Conservation (phyloP, 2,888 invertebrate genomes). For the Tipula lateralis region DNA sequence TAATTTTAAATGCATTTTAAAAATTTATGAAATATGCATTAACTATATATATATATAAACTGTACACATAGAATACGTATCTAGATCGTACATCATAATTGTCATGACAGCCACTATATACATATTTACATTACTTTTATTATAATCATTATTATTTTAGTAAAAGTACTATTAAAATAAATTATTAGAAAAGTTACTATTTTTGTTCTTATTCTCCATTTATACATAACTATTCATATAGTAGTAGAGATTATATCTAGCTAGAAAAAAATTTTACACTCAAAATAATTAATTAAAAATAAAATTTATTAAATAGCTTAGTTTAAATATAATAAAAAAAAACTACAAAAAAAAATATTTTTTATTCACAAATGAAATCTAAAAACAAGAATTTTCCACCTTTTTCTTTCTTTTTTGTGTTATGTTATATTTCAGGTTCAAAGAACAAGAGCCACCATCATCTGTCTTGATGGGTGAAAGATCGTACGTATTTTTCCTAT, state of each 20-base stretch:
- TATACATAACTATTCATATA: neutral
- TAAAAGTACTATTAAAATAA: neutral
- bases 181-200: neutral
- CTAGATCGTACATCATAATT: neutral
- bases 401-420: constrained; percentile 6
- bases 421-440: constrained; percentile 46
- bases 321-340: constrained; percentile 16
- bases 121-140: neutral
- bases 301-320: neutral
- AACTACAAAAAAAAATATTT: neutral
- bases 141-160: neutral
- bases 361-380: constrained; percentile 20
- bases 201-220: neutral
- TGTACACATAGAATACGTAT: neutral
- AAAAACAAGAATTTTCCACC: neutral
- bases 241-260: neutral
- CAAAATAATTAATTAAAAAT: neutral
- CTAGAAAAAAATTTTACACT: neutral
- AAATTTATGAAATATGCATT: neutral
- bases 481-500: constrained; percentile 47
- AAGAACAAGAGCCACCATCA: constrained; percentile 47
- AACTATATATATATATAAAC: too few species aligned
- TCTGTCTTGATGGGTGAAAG: constrained; percentile 48
- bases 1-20: neutral
- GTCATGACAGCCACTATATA: neutral